Percentiles rank a stretch among this genome's conserved stretches.
Evolutionary conservation across 2,797 vertebrate genomes (phyloP).

Genomic region (Anabas testudineus): DNA sequence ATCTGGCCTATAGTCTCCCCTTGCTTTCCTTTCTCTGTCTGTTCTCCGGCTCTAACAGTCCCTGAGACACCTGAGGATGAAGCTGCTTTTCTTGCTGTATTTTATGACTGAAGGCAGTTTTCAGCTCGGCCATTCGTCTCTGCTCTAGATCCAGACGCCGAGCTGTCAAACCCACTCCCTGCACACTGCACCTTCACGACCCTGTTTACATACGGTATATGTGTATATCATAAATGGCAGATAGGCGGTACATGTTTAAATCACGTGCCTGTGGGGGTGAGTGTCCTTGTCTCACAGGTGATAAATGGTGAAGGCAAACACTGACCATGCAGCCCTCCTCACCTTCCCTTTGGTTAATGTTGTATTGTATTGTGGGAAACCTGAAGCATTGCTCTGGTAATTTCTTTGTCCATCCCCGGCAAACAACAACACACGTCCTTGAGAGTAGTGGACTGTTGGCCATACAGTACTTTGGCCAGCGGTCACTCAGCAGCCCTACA

Average conservation of each 20-base stretch:
- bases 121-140: conserved; percentile 73
- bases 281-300: conserved; percentile 25
- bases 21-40: conserved; percentile 12
- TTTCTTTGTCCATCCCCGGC: conserved; percentile 36
- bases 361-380: conserved; percentile 30
- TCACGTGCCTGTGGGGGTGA: conserved; percentile 10
- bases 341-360: conserved; percentile 39
- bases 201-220: conserved; percentile 14
- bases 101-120: conserved; percentile 79
- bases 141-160: conserved; percentile 53
- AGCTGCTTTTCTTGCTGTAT: conserved; percentile 65
- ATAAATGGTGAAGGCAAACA: conserved; percentile 34
- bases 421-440: conserved; percentile 37
- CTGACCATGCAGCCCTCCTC: conserved; percentile 17
- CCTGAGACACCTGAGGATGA: conserved; percentile 58
- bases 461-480: conserved; percentile 42
- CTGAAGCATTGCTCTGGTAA: conserved; percentile 18
- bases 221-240: conserved; percentile 29
- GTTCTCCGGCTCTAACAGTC: conserved; percentile 21
- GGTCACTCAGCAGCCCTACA: conserved; percentile 43
- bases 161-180: conserved; percentile 50
- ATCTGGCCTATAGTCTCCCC: conserved; percentile 9
- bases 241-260: conserved; percentile 6
- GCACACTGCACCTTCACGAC: conserved; percentile 35
- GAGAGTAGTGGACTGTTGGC: conserved; percentile 16